Conservation (phyloP, 1,140 invertebrate genomes). For the Campoletis sonorensis region DNA sequence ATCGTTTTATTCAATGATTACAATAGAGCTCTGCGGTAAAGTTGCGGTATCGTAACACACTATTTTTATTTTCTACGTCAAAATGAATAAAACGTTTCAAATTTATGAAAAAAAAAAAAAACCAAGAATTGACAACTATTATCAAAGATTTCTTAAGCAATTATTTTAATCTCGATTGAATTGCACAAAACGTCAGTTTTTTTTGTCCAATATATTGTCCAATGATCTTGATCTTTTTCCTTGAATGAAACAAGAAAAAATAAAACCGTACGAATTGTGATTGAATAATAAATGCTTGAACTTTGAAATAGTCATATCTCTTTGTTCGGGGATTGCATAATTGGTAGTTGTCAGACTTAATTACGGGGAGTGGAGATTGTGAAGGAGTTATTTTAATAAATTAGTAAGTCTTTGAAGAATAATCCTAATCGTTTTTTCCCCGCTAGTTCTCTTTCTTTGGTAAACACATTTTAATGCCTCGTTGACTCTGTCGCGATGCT, state of each 20-base stretch:
- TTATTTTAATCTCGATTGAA: neutral
- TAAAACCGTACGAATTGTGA: neutral
- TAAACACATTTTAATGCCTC: constrained; percentile 37
- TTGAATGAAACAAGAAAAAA: neutral
- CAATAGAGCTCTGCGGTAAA: neutral
- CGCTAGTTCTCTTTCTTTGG: neutral
- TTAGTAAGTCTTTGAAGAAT: neutral
- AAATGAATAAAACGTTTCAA: too few species aligned
- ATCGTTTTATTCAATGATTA: constrained; percentile 7
- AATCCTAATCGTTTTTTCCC: neutral
- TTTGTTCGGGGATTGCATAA: constrained; percentile 14
- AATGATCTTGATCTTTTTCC: too few species aligned
- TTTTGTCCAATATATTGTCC: too few species aligned
- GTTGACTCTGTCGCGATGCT: constrained; percentile 18
- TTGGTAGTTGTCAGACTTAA: constrained; percentile 10
- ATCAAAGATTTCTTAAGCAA: neutral
- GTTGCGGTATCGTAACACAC: neutral
- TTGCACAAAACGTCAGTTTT: too few species aligned
- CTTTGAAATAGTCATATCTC: constrained; percentile 18
- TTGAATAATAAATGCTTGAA: neutral
- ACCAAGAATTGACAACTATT: too few species aligned
- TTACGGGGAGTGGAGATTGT: neutral
- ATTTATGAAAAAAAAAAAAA: too few species aligned
- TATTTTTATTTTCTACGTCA: too few species aligned
- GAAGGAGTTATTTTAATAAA: constrained; percentile 20